Evolutionary conservation across 1,140 invertebrate species (phyloP), one percentile per base, ranked within the genome.

Genomic region (Trachymyrmex septentrionalis): DNA sequence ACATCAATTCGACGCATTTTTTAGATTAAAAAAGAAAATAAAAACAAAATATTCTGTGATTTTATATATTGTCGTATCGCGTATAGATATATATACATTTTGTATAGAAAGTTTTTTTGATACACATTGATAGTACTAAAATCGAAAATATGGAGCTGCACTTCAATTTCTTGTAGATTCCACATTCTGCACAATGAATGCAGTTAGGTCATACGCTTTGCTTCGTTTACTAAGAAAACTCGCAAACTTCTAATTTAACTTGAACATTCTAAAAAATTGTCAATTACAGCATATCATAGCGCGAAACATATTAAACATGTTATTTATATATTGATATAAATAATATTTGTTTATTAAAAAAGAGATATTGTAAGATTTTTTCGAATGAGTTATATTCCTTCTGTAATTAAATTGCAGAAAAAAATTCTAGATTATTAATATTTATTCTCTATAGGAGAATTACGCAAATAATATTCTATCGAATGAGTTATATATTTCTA

Each of bases 41-140:
- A n/a, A 85, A 66, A 85, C 7, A 77, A 50, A 55, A 78, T 85
- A 66, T 85, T 77, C 64, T 78, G 61, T 61, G 38, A 84, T 72
- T 73, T 84, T 27, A 84, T 24, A 34, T 48, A 44, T 82, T 48
- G 24, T 78, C 16, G 6, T 50, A 63, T 53, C 19, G 38, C 24
- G 50, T 50, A 24, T 73, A 61, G 6, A 84, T 84, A 73, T 12
- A 75, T 84, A 73, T 75, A 73, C 55, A 84, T 84, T 88, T 21
- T 64, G 9, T 80, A 69, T 69, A 87, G 9, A 61, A 72, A 77
- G 14, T 21, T 59, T 50, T 57, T 61, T 63, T 77, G 6, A 34
- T 34, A 71, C 76, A 73, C 21, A 81, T 53, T 64, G 24, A 78
- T 66, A 81, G 55, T 78, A 78, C 27, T 50, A 64, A 78, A 78